Conservation (phyloP, 2,888 invertebrate genomes). For the Epinotia bilunana region DNA sequence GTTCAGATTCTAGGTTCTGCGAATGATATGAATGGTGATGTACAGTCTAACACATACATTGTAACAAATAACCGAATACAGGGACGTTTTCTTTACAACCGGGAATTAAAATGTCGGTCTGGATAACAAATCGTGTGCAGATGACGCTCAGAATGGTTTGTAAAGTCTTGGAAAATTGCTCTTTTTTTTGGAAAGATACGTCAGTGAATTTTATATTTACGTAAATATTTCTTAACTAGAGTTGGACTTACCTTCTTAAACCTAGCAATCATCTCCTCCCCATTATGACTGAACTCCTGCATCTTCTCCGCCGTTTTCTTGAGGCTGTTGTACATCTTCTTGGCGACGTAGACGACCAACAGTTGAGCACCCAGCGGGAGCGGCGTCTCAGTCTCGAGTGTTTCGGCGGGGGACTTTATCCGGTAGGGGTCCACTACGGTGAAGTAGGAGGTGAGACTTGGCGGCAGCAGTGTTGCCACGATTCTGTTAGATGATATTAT, state of each 20-base stretch:
- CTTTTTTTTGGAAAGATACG: no score
- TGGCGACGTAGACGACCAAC: constrained; percentile 89
- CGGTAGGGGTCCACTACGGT: constrained; percentile 93
- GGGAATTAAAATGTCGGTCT: no score
- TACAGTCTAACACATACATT: neutral
- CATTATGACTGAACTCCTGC: constrained; percentile 72
- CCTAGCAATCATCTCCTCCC: constrained; percentile 74
- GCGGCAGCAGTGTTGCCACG: constrained; percentile 90
- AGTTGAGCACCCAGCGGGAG: constrained; percentile 93
- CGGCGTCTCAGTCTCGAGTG: constrained; percentile 86
- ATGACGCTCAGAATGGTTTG: no score
- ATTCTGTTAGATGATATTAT: constrained; percentile 81
- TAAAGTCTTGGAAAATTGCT: no score
- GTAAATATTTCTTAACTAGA: no score
- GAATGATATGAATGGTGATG: constrained; percentile 36
- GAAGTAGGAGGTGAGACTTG: constrained; percentile 90
- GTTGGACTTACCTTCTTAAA: constrained; percentile 69
- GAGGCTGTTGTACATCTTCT: constrained; percentile 84
- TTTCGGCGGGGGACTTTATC: constrained; percentile 92
- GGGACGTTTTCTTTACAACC: no score
- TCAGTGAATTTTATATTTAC: no score
- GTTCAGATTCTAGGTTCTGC: constrained; percentile 77
- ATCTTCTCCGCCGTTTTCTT: constrained; percentile 67
- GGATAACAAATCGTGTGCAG: no score
- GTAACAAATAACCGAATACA: no score